These are phyloP conservation scores for Myocastor coypus DNA, from an alignment of 2,113 vertebrate genomes.

Conservation along the genomic window DNA sequence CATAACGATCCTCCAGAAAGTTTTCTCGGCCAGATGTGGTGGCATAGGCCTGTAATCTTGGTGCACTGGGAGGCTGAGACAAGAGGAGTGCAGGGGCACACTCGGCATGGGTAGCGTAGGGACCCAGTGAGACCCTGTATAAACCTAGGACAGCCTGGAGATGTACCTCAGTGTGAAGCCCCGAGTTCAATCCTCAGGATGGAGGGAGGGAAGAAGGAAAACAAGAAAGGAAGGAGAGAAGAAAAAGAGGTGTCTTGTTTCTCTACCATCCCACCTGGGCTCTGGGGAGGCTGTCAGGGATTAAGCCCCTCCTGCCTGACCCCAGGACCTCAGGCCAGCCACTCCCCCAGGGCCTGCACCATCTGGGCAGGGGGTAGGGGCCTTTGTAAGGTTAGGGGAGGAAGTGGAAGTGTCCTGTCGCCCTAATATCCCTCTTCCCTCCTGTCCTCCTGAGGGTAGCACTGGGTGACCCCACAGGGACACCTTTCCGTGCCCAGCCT, in stretches of 20 bases:
- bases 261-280: not conserved
- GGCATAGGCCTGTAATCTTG: not conserved
- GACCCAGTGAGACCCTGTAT: not conserved
- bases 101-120: not conserved
- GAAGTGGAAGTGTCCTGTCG: fast-evolving
- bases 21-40: fast-evolving
- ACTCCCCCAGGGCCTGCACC: not conserved
- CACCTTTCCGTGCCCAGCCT: fast-evolving
- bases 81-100: not conserved
- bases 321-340: fast-evolving
- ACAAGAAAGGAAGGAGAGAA: no score
- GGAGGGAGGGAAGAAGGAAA: not conserved
- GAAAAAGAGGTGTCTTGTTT: not conserved
- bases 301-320: no score
- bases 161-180: not conserved
- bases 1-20: not conserved
- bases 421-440: not conserved
- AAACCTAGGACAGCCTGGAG: not conserved
- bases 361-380: not conserved
- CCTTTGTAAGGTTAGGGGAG: not conserved
- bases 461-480: fast-evolving
- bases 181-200: not conserved
- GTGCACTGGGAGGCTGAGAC: not conserved
- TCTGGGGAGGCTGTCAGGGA: not conserved
- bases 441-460: fast-evolving